These are phyloP conservation scores for Chloroclystis v-ata DNA, from an alignment of 2,888 invertebrate genomes.

Conservation along the genomic window DNA sequence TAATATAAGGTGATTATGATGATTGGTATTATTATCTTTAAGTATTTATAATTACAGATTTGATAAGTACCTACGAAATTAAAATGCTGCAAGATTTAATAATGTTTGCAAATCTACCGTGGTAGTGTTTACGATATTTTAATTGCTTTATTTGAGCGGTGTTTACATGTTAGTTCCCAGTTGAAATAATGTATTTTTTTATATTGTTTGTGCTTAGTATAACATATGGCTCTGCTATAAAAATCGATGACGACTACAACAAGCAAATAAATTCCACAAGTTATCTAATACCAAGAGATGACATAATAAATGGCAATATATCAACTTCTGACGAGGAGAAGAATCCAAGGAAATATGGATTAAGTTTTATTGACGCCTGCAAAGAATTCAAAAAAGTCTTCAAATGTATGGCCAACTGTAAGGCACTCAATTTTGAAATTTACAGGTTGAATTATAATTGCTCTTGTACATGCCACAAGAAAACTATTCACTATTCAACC, in stretches of 20 bases:
- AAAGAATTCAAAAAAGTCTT: conserved; percentile 46
- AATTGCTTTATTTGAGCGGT: neutral
- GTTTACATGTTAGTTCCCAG: neutral
- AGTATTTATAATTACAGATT: too few species aligned
- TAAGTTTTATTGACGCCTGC: conserved; percentile 48
- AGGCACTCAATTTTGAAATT: conserved; percentile 54
- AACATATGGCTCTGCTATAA: neutral
- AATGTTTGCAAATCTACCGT: neutral
- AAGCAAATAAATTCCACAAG: too few species aligned
- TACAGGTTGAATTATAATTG: conserved; percentile 48
- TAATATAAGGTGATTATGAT: too few species aligned
- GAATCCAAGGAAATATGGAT: conserved; percentile 54
- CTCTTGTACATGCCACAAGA: conserved; percentile 55
- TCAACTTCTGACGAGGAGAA: conserved; percentile 19
- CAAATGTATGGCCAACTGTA: conserved; percentile 58
- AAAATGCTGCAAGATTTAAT: too few species aligned
- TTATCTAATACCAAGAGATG: too few species aligned
- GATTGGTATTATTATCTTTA: too few species aligned
- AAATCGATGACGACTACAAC: neutral
- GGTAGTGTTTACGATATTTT: neutral
- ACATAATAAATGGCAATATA: neutral
- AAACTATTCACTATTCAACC: conserved; percentile 39
- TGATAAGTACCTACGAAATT: too few species aligned
- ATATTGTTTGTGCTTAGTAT: conserved; percentile 4
- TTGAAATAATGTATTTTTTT: conserved; percentile 7